Percentiles rank a stretch among this genome's conserved stretches.
phyloP scores from a whole-genome alignment of 2,113 vertebrate genomes.

The Ivindomyrus marchei region DNA sequence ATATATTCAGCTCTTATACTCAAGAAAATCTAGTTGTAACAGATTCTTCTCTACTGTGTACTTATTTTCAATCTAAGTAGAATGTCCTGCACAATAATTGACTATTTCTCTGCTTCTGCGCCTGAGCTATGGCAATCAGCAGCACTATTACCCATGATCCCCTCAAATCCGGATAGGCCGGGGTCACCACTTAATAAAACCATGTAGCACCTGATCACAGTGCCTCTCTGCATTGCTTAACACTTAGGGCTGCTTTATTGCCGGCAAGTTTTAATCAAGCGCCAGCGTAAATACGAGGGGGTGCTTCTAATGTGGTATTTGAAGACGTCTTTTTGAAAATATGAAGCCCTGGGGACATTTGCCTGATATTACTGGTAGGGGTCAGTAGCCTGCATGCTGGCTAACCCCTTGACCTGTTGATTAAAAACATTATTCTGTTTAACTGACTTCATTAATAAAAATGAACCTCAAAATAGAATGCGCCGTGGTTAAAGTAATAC shows the following conservation, averaged over 20 bases:
- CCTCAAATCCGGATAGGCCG: background rate
- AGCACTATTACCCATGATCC: background rate
- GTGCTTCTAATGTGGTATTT: background rate
- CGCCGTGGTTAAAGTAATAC: background rate
- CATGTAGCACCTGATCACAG: background rate
- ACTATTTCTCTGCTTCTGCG: background rate
- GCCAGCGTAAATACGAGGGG: background rate
- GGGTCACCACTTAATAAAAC: background rate
- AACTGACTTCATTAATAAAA: conserved; percentile 9
- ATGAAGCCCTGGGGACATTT: background rate
- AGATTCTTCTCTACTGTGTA: background rate
- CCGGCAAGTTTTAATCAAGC: background rate
- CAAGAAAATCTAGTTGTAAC: background rate
- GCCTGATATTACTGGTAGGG: background rate
- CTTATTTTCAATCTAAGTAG: background rate
- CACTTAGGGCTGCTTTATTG: background rate
- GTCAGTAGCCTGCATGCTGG: background rate
- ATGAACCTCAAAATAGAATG: background rate
- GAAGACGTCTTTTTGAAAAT: background rate
- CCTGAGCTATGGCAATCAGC: background rate
- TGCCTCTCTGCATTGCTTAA: background rate
- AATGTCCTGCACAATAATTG: background rate
- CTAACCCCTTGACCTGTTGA: conserved; percentile 10
- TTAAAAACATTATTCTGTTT: background rate
- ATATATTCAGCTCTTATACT: background rate